These are phyloP conservation scores for Cryptoleucopteryx plumbea DNA, from an alignment of 2,113 vertebrate species.

Conservation along the genomic window DNA sequence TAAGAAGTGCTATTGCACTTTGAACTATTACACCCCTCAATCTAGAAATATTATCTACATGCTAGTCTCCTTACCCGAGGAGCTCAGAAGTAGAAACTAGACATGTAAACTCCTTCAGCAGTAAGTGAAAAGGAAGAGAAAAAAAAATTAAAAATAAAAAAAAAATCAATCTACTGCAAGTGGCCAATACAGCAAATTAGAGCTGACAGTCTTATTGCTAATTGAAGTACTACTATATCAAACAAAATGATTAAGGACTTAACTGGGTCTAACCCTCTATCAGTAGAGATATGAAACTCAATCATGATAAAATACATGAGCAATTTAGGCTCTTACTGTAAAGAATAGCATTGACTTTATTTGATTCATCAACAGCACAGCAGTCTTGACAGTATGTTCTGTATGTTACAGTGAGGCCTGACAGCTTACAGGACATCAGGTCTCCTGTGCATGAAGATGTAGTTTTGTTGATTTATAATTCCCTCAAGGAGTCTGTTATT, in stretches of 20 bases:
- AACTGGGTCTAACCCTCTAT: background rate
- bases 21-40: background rate
- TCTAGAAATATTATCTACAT: background rate
- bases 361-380: background rate
- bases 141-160: background rate
- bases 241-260: background rate
- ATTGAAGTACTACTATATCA: background rate
- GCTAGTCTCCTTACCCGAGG: background rate
- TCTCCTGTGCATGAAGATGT: background rate
- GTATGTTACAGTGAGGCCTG: background rate
- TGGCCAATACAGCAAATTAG: background rate
- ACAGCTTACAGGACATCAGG: background rate
- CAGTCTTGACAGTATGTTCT: background rate
- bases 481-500: background rate
- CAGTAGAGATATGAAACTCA: background rate
- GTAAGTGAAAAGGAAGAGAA: background rate
- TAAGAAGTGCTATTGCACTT: background rate
- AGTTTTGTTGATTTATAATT: background rate
- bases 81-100: background rate
- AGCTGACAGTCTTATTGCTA: background rate
- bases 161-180: background rate
- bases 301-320: background rate
- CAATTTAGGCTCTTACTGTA: background rate
- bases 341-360: background rate
- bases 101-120: background rate